Evolutionary conservation across 1,140 invertebrate genomes (phyloP), one percentile per base, ranked within the genome.

Genomic region (Drosophila busckii): DNA sequence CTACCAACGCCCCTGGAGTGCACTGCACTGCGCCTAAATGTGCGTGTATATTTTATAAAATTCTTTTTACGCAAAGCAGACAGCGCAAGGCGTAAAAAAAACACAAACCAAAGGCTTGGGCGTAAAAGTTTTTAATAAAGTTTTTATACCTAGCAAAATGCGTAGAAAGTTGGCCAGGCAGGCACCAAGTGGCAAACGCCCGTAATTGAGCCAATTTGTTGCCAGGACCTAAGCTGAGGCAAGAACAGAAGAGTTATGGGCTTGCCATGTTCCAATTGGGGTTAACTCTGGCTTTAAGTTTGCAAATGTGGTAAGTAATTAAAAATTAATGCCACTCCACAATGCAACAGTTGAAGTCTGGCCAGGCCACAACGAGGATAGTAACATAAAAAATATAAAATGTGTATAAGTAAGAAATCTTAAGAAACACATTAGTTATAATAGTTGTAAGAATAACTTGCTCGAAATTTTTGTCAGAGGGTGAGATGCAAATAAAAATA

Each of bases 191-290:
- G 52, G 34, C 46, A 70, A 76, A 63, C 37, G 62, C 37, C 55
- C 55, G 70, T 83, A 82, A 82, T 82, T 83, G 75, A 70, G 70
- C 61, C 75, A 82, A 82, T 82, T 82, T 82, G 76, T 75, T 76
- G 60, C 34, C n/a, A n/a, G n/a, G 75, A 70, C 65, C 61, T 76
- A 82, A 82, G 83, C 83, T 82, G 76, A 70, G 70, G 60, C 34
- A 35, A 29, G 56, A 44, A 58, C 61, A 80, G 56, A 53, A 63
- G 45, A 65, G 49, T 32, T 40, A 55, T 37, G 67, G 41, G 55
- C 34, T 22, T 37, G 40, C 46, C n/a, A 52, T 58, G 35, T 25
- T 32, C n/a, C n/a, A 9, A 37, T 15, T 15, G 17, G 23, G 12
- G 5, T 35, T 19, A 8, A n/a, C 16, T 16, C 15, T 7, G 28